A percentile compares a stretch with the other conserved stretches of the same genome.
Conservation (phyloP, 2,888 invertebrate species). For the Machimus rusticus region DNA sequence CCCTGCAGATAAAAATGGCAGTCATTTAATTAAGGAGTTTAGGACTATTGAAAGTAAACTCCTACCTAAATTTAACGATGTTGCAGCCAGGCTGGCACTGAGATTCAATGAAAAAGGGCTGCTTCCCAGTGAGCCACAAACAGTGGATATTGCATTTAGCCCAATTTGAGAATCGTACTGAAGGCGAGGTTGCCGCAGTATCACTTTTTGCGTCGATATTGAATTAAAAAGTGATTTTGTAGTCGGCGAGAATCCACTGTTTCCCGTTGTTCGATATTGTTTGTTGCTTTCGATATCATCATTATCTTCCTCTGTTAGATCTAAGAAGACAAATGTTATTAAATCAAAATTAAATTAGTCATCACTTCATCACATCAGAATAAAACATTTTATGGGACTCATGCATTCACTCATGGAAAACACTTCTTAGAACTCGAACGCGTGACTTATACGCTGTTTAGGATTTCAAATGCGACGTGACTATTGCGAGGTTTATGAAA, state of each 20-base stretch:
- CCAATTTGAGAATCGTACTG: conserved; percentile 55
- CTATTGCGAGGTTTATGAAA: too few relatives aligned
- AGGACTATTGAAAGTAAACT: background rate
- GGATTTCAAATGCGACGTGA: too few relatives aligned
- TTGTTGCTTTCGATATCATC: conserved; percentile 34
- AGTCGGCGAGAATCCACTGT: conserved; percentile 11
- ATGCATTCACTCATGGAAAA: background rate
- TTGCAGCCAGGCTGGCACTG: conserved; percentile 13
- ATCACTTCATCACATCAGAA: background rate
- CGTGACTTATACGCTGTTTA: too few relatives aligned
- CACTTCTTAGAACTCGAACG: too few relatives aligned
- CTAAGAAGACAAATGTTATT: background rate
- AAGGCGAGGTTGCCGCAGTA: conserved; percentile 58
- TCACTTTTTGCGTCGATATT: conserved; percentile 51
- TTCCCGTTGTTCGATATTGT: background rate
- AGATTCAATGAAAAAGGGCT: conserved; percentile 49
- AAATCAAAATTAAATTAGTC: background rate
- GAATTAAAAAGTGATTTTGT: conserved; percentile 34
- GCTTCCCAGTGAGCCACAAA: conserved; percentile 58
- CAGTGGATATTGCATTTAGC: conserved; percentile 28
- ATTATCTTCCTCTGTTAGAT: conserved; percentile 42
- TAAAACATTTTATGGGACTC: background rate
- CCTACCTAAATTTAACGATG: conserved; percentile 29
- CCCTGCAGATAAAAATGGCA: conserved; percentile 44
- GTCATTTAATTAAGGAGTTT: background rate